These are phyloP conservation scores for Pachypanchax playfairii DNA, from an alignment of 2,113 vertebrate species.

Conservation along the genomic window DNA sequence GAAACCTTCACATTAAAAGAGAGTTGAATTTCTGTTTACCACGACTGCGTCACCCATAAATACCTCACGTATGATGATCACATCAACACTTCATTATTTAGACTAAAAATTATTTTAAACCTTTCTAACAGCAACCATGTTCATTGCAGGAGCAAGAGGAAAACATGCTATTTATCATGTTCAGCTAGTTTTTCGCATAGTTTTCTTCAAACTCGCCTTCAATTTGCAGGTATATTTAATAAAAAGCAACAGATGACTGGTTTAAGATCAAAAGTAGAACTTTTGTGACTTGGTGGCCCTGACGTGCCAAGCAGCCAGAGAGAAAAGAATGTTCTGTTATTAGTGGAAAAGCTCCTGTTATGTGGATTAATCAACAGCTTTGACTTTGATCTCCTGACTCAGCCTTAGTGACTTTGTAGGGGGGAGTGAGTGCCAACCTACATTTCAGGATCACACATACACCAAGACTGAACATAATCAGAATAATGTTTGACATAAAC, in stretches of 20 bases:
- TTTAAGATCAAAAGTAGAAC: neutral
- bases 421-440: conserved; percentile 24
- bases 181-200: too few relatives aligned
- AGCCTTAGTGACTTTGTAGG: conserved; percentile 63
- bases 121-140: too few relatives aligned
- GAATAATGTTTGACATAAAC: conserved; percentile 30
- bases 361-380: conserved; percentile 74
- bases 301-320: conserved; percentile 50
- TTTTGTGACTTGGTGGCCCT: conserved; percentile 32
- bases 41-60: too few relatives aligned
- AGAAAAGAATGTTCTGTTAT: conserved; percentile 71
- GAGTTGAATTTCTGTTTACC: too few relatives aligned
- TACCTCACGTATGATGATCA: too few relatives aligned
- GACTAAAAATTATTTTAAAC: too few relatives aligned
- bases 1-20: too few relatives aligned
- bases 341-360: conserved; percentile 68
- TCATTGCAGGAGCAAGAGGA: too few relatives aligned
- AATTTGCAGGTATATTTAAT: conserved; percentile 3
- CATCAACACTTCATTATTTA: too few relatives aligned
- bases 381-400: conserved; percentile 72
- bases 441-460: conserved; percentile 25
- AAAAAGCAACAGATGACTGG: neutral
- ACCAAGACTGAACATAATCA: conserved; percentile 18
- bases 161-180: too few relatives aligned
- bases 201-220: neutral